These are phyloP conservation scores for Mastomys coucha DNA, from an alignment of 2,113 vertebrate species.

Conservation along the genomic window DNA sequence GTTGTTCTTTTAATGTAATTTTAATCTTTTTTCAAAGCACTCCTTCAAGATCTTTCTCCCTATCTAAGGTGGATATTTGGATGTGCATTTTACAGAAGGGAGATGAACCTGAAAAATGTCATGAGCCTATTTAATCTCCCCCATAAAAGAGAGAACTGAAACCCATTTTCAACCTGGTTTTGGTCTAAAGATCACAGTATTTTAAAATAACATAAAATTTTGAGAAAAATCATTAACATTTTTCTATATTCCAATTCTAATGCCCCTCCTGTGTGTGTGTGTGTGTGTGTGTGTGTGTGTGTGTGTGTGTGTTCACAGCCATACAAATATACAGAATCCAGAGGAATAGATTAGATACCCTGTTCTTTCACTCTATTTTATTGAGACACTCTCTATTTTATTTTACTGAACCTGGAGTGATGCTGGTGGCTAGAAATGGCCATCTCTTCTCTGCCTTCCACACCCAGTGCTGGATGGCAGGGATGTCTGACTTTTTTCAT, in stretches of 20 bases:
- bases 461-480: not conserved
- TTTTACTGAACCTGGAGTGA: not conserved
- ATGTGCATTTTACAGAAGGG: not conserved
- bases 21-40: not conserved
- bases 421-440: not conserved
- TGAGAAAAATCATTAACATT: not conserved
- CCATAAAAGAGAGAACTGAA: not conserved
- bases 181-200: not conserved
- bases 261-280: not conserved
- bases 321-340: not conserved
- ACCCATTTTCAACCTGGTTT: not conserved
- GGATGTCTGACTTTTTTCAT: not conserved
- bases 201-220: constrained; percentile 5
- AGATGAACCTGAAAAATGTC: not conserved
- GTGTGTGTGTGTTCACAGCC: not conserved
- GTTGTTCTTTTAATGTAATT: not conserved
- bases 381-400: not conserved
- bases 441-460: not conserved
- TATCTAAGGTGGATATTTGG: not conserved
- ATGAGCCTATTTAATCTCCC: not conserved
- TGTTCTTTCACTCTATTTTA: not conserved
- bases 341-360: not conserved
- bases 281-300: not conserved
- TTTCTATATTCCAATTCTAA: not conserved
- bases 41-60: not conserved